Base-by-base conservation (phyloP, 2,113 vertebrate genomes). In the Carassius carassius region DNA sequence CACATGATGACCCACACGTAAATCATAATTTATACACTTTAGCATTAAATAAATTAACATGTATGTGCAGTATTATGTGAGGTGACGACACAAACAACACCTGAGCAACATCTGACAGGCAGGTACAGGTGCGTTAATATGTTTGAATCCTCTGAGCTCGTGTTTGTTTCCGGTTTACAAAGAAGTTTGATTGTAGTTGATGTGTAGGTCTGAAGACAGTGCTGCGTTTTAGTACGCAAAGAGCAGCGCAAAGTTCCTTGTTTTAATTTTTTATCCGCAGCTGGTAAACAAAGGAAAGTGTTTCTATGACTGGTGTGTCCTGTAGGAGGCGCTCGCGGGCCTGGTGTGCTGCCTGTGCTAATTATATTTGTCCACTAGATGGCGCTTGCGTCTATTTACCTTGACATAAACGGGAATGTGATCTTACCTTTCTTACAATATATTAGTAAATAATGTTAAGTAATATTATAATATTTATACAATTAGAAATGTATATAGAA, bases 361-460 rank as follows among this genome's bases (percentile, higher is more conserved):
- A 54, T 88, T 14, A n/a, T 14, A 70, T 10, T 70, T 69, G 21
- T 29, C 76, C 87, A 88, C 81, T 70, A 86, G 87, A 84, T 88
- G 84, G 76, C 84, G 78, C 23, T 60, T 47, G 11, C 11, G 65
- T 51, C 49, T 1, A 5, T 70, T 58, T 51, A 54, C 62, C 9
- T 13, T 25, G 19, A 63, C 5, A 16, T 44, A 19, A 41, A 62
- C 56, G 17, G 4, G 25, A 77, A 35, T 49, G 12, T 49, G 3
- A 3, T 49, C 47, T 13, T 49, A 49, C 47, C 44, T 12, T 47
- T 47, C 44, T 13, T 13, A 49, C 12, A 49, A 49, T 49, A 49
- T 49, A 49, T 4, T 49, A 49, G 12, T 14, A 49, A 49, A 14
- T 49, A 14, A 49, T 14, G 47, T 49, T 49, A 49, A 49, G 47